A percentile compares a stretch with the other conserved stretches of the same genome.
These are phyloP conservation scores for Onychorhynchus coronatus DNA, from an alignment of 2,113 vertebrate genomes.

Conservation along the genomic window DNA sequence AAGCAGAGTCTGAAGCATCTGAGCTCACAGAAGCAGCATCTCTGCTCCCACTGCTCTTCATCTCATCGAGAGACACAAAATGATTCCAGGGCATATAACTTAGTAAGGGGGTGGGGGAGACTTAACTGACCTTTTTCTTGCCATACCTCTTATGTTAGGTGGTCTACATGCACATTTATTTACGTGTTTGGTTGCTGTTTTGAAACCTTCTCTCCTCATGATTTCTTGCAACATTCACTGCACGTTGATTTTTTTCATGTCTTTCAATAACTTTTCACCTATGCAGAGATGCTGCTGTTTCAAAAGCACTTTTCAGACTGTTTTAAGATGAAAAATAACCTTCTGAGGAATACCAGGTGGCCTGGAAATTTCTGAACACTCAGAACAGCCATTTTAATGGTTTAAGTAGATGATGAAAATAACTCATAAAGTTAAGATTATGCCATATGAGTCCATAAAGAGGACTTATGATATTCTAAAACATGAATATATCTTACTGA, in stretches of 20 bases:
- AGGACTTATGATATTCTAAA: not conserved
- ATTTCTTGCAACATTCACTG: not conserved
- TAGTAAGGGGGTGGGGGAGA: not conserved
- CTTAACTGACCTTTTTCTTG: not conserved
- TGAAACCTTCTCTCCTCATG: not conserved
- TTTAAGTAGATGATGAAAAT: not conserved
- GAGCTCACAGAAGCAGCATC: not conserved
- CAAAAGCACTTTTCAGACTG: not conserved
- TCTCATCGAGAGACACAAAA: not conserved
- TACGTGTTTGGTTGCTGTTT: not conserved
- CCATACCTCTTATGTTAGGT: no score
- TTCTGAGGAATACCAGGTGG: not conserved
- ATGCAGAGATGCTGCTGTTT: not conserved
- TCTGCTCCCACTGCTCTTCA: not conserved
- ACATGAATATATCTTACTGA: not conserved
- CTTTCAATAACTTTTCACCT: not conserved
- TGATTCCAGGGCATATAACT: fast-evolving
- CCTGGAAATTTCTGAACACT: not conserved
- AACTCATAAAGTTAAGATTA: not conserved
- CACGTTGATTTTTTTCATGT: not conserved
- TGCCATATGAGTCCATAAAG: not conserved
- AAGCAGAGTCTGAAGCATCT: not conserved
- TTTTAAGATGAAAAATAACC: not conserved
- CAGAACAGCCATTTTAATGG: not conserved
- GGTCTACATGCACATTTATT: not conserved